Conservation (phyloP, 1,140 invertebrate species). For the Palaemon carinicauda region DNA sequence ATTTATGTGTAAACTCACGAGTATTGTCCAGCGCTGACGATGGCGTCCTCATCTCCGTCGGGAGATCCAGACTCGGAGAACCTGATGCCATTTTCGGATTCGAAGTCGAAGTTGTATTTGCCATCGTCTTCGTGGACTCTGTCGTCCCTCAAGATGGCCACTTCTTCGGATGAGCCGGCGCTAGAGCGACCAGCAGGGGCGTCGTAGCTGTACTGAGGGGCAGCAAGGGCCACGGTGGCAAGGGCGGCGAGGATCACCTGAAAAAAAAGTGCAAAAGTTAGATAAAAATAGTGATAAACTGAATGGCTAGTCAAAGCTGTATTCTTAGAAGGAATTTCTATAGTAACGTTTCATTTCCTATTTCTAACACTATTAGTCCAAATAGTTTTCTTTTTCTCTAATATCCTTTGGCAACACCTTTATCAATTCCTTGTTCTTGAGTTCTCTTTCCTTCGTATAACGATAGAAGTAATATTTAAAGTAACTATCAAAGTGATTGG, state of each 20-base stretch:
- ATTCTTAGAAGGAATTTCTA: neutral
- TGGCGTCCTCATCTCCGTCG: neutral
- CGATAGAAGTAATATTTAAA: no score
- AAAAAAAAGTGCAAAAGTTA: neutral
- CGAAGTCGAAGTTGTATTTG: conserved; percentile 16
- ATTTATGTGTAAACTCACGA: neutral
- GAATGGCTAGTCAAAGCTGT: no score
- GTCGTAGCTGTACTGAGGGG: neutral
- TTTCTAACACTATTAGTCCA: no score
- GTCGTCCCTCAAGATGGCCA: neutral
- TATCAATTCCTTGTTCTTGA: no score
- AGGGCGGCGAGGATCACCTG: neutral
- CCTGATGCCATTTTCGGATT: conserved; percentile 9
- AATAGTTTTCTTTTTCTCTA: no score
- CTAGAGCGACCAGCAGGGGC: neutral
- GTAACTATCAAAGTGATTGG: no score
- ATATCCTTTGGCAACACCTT: no score
- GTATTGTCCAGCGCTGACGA: neutral
- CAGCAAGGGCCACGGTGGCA: neutral
- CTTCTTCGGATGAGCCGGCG: no score
- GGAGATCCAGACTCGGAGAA: conserved; percentile 12
- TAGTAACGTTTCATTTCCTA: no score
- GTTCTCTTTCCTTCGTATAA: no score
- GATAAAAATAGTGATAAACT: no score
- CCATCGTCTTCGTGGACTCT: conserved; percentile 11